Base-by-base conservation (phyloP, 2,113 vertebrate species). In the Pelusios castaneus region DNA sequence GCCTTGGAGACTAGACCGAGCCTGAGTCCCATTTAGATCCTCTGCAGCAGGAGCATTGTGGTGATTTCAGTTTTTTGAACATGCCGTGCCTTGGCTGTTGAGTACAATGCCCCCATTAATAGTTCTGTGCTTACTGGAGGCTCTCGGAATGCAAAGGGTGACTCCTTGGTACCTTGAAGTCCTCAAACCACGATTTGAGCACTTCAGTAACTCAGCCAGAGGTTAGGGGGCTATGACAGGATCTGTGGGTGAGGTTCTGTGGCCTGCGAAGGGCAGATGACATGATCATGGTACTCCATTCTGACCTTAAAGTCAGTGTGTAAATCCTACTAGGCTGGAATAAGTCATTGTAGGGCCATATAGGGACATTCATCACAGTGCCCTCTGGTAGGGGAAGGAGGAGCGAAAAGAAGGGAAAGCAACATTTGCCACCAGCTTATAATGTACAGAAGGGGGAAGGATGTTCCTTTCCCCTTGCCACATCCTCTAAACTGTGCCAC, bases 21-120 rank as follows among this genome's bases (percentile, higher is more conserved):
- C 67, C 89, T 87, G 89, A 86, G 93, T 96, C 92, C 83, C 76
- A 94, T 89, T 92, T 96, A 92, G 88, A 93, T 91, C 89, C 85
- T 90, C 95, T 94, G 80, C 19, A 92, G 88, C 84, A 95, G 90
- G 92, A 94, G 77, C 82, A 88, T 85, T 43, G 88, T 95, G 49
- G 51, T 43, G 34, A 17, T 8, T 82, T 91, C 91, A 92, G 67
- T 56, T 88, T 82, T 88, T 78, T 41, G 87, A 92, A 94, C 88
- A 91, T 92, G 87, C 91, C 89, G 27, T 54, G 89, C 82, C 92
- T 97, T 55, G 85, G 88, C 91, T 91, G 90, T 49, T 56, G 67
- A 95, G 89, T 91, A 77, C 91, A 90, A 78, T 0, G 1, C 60
- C 75, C 54, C 54, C 95, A 83, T 95, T 95, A 96, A 96, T 96